Percentiles rank a stretch among this genome's conserved stretches.
Evolutionary conservation across 2,113 vertebrate species (phyloP).

Genomic region (Platycercus adscitus): DNA sequence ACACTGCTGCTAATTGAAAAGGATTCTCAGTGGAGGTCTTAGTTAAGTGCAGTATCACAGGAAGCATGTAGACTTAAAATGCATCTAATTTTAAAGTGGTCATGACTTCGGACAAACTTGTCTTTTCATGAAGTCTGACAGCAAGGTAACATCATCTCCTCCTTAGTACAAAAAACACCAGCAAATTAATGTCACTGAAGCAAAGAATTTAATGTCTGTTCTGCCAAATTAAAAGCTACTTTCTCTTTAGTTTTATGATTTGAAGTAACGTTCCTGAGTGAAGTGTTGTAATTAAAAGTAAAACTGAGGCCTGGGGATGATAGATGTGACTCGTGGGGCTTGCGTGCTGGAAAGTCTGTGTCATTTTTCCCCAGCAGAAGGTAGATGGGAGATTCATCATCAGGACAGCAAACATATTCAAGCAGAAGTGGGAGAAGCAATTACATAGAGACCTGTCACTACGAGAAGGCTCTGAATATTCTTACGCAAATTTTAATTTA

Average conservation of each 20-base stretch:
- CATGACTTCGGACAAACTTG: not conserved
- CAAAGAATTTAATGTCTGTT: conserved; percentile 52
- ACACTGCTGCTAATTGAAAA: not conserved
- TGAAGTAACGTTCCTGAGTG: conserved; percentile 61
- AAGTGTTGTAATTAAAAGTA: conserved; percentile 72
- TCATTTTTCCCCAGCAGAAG: conserved; percentile 47
- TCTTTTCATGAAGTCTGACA: not conserved
- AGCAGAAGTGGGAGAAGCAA: conserved; percentile 45
- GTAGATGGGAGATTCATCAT: conserved; percentile 64
- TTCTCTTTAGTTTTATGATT: conserved; percentile 66
- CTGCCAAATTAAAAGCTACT: conserved; percentile 70
- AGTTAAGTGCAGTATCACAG: not conserved
- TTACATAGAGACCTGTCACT: conserved; percentile 53
- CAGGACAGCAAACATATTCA: conserved; percentile 53
- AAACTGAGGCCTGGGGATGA: conserved; percentile 62
- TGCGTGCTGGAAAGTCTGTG: conserved; percentile 17
- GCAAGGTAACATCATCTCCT: conserved; percentile 22
- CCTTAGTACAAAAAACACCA: not conserved
- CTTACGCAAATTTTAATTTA: conserved; percentile 31
- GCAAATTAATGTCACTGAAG: conserved; percentile 50
- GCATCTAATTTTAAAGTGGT: not conserved
- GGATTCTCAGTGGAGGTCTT: not conserved
- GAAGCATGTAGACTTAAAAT: not conserved
- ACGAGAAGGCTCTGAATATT: conserved; percentile 59
- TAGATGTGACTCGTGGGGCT: conserved; percentile 39